Conservation (phyloP, 2,888 invertebrate genomes). For the Drosophila anomalipes region DNA sequence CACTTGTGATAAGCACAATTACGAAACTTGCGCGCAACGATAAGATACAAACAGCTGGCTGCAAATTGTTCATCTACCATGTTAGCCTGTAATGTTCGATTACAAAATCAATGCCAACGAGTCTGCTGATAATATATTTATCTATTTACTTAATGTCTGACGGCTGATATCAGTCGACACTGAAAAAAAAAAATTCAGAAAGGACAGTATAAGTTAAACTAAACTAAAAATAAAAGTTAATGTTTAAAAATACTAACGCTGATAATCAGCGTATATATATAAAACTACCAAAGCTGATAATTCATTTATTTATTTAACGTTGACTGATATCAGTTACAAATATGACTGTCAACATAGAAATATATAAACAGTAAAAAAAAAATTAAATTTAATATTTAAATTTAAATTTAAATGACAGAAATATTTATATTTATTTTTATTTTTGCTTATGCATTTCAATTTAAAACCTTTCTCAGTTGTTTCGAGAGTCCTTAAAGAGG, state of each 20-base stretch:
- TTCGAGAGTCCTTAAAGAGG: neutral
- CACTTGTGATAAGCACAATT: conserved; percentile 55
- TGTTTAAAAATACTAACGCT: neutral
- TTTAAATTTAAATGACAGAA: neutral
- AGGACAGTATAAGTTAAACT: neutral
- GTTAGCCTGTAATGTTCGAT: conserved; percentile 65
- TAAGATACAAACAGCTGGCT: conserved; percentile 50
- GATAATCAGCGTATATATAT: neutral
- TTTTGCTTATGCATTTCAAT: neutral
- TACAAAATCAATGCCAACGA: conserved; percentile 62
- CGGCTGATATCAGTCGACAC: neutral
- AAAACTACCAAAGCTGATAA: neutral
- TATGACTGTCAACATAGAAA: neutral
- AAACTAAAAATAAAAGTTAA: neutral
- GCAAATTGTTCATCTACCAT: conserved; percentile 47
- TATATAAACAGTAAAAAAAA: too few species aligned
- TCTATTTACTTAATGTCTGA: neutral
- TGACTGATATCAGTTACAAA: neutral
- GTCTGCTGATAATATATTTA: neutral
- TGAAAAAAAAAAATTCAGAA: neutral
- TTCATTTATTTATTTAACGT: neutral
- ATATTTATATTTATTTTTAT: neutral
- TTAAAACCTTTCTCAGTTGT: neutral
- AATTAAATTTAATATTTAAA: neutral
- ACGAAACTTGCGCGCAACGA: conserved; percentile 57